A percentile compares a stretch with the other conserved stretches of the same genome.
phyloP scores from a whole-genome alignment of 1,140 invertebrate species.

The Microplitis mediator region DNA sequence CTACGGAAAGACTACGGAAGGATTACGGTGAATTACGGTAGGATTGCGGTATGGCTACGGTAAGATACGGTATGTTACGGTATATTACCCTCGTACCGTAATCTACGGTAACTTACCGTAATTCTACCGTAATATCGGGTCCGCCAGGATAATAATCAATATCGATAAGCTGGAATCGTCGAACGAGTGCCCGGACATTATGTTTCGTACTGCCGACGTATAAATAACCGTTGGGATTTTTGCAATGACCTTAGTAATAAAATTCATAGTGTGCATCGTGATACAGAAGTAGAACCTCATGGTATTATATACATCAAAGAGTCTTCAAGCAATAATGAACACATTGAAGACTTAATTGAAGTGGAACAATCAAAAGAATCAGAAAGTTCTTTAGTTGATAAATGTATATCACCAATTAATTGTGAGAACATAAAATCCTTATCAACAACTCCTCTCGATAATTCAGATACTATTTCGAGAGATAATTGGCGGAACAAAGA shows the following conservation, averaged over 20 bases:
- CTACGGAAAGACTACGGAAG: too few species aligned
- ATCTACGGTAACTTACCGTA: too few species aligned
- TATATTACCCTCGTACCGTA: too few species aligned
- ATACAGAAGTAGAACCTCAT: background rate
- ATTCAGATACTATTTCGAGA: background rate
- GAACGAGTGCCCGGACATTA: background rate
- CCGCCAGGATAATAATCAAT: too few species aligned
- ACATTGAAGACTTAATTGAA: background rate
- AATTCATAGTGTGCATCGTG: background rate
- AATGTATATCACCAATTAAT: too few species aligned
- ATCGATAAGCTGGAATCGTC: background rate
- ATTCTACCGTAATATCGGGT: too few species aligned
- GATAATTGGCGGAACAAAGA: background rate
- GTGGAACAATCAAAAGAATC: too few species aligned
- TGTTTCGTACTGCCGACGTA: background rate
- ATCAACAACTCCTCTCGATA: background rate
- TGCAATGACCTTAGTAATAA: background rate
- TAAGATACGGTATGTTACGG: too few species aligned
- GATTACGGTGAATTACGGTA: too few species aligned
- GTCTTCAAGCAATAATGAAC: background rate
- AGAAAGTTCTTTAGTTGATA: too few species aligned
- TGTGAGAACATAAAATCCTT: too few species aligned
- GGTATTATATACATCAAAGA: background rate
- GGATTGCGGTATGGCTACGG: too few species aligned
- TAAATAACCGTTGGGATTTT: background rate